Percentiles rank a stretch among this genome's conserved stretches.
Evolutionary conservation across 2,888 invertebrate genomes (phyloP).

Genomic region (Gandaritis pyraliata): DNA sequence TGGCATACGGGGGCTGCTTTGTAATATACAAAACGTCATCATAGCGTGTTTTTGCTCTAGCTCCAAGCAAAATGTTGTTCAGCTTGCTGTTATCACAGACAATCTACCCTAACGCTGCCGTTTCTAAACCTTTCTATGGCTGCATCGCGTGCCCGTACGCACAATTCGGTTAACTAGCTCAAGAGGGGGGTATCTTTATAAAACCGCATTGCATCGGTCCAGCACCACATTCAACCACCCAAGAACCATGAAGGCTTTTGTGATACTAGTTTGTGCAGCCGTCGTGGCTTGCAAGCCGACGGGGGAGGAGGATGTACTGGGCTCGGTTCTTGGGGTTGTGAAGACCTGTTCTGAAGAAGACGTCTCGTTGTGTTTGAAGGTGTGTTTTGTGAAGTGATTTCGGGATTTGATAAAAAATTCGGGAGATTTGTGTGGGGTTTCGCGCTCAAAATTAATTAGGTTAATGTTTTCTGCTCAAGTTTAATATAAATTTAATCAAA

Average conservation of each 20-base stretch:
- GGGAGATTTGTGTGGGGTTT: not conserved
- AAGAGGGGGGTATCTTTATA: conserved; percentile 75
- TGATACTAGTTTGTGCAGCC: conserved; percentile 78
- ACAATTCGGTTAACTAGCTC: conserved; percentile 56
- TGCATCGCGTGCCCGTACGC: conserved; percentile 53
- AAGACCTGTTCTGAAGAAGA: conserved; percentile 88
- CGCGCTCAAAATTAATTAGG: not conserved
- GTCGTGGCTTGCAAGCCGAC: conserved; percentile 77
- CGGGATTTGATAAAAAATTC: conserved; percentile 9
- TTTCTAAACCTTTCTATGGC: conserved; percentile 56
- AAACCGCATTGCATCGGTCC: conserved; percentile 69
- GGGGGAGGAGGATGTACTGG: conserved; percentile 82
- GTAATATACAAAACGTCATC: no score
- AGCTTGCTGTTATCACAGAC: conserved; percentile 1
- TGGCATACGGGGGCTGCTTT: no score
- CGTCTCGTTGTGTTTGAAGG: conserved; percentile 89
- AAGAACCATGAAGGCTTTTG: conserved; percentile 75
- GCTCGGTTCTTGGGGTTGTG: conserved; percentile 87
- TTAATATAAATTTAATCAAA: not conserved
- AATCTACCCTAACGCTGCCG: conserved; percentile 42
- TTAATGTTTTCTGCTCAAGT: not conserved
- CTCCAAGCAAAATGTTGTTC: not conserved
- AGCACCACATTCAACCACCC: conserved; percentile 68
- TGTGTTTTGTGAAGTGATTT: conserved; percentile 67
- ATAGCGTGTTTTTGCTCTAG: no score